Percentiles rank a stretch among this genome's conserved stretches.
These are phyloP conservation scores for Natrix natrix DNA, from an alignment of 2,797 vertebrate genomes.

Conservation along the genomic window DNA sequence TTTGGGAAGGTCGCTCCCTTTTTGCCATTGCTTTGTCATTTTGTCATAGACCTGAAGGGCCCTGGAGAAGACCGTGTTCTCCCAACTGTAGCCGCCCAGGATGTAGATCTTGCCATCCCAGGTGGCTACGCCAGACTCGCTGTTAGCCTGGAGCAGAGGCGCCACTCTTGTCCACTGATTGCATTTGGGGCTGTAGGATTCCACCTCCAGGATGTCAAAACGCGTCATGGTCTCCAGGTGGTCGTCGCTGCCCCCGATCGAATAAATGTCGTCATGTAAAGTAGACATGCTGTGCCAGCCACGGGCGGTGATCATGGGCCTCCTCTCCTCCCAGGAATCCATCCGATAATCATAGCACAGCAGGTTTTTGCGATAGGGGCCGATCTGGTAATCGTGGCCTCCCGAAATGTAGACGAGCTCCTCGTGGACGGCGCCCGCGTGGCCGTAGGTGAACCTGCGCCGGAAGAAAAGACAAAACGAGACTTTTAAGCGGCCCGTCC, in stretches of 20 bases:
- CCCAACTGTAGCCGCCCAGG: conserved; percentile 96
- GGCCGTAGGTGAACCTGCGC: conserved; percentile 88
- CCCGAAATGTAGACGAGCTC: conserved; percentile 90
- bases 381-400: conserved; percentile 92
- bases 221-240: conserved; percentile 87
- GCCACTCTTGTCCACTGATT: conserved; percentile 88
- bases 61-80: conserved; percentile 86
- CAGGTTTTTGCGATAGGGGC: conserved; percentile 88
- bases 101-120: conserved; percentile 87
- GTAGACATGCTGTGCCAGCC: conserved; percentile 98
- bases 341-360: conserved; percentile 83
- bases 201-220: conserved; percentile 88
- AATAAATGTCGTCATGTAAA: conserved; percentile 84
- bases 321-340: conserved; percentile 82
- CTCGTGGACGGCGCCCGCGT: conserved; percentile 87
- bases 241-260: conserved; percentile 90
- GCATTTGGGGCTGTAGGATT: conserved; percentile 85
- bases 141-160: conserved; percentile 85
- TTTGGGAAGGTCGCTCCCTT: conserved; percentile 85
- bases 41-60: conserved; percentile 86
- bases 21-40: conserved; percentile 80
- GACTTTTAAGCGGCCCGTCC: not conserved
- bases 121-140: conserved; percentile 87
- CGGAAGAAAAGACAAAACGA: not conserved
- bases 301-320: conserved; percentile 83